phyloP scores from a whole-genome alignment of 1,140 invertebrate species.

The Drosophila hydei region DNA sequence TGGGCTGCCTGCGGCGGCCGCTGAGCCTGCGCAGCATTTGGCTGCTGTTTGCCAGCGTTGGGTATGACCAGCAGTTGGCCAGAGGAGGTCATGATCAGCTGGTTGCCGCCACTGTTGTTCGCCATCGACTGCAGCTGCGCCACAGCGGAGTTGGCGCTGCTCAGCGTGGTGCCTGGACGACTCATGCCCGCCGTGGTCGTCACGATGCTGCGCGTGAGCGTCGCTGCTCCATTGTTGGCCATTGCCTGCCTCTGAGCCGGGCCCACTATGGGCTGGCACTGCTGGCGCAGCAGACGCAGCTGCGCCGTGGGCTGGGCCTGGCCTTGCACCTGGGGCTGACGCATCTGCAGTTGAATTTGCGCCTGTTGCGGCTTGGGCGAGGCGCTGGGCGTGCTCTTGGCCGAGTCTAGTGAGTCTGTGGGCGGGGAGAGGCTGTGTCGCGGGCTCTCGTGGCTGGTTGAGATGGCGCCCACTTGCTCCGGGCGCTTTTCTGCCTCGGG shows the following conservation, averaged over 20 bases:
- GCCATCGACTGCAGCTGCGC: constrained; percentile 63
- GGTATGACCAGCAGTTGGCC: constrained; percentile 85
- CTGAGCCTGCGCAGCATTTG: constrained; percentile 36
- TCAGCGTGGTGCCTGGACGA: constrained; percentile 48
- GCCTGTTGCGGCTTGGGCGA: constrained; percentile 56
- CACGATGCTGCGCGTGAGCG: constrained; percentile 58
- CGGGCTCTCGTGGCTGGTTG: constrained; percentile 82
- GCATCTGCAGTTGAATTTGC: constrained; percentile 35
- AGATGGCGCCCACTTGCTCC: constrained; percentile 82
- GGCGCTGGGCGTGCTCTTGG: constrained; percentile 53
- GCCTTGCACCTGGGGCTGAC: constrained; percentile 4
- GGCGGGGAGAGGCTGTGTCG: constrained; percentile 70
- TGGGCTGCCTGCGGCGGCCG: constrained; percentile 42
- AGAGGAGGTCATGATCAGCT: constrained; percentile 82
- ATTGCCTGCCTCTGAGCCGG: constrained; percentile 39
- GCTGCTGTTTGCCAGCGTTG: constrained; percentile 68
- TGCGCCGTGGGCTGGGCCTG: constrained; percentile 87
- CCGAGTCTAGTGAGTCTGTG: constrained; percentile 69
- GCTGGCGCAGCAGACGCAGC: constrained; percentile 39
- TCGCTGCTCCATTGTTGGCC: constrained; percentile 41
- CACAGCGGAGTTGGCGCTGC: constrained; percentile 33
- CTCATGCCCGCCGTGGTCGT: constrained; percentile 58
- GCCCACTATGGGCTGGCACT: constrained; percentile 30
- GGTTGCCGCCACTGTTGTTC: constrained; percentile 53
- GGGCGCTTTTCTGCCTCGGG: constrained; percentile 69